These are phyloP conservation scores for Prosopocoilus inquinatus DNA, from an alignment of 2,888 invertebrate genomes.

Conservation along the genomic window DNA sequence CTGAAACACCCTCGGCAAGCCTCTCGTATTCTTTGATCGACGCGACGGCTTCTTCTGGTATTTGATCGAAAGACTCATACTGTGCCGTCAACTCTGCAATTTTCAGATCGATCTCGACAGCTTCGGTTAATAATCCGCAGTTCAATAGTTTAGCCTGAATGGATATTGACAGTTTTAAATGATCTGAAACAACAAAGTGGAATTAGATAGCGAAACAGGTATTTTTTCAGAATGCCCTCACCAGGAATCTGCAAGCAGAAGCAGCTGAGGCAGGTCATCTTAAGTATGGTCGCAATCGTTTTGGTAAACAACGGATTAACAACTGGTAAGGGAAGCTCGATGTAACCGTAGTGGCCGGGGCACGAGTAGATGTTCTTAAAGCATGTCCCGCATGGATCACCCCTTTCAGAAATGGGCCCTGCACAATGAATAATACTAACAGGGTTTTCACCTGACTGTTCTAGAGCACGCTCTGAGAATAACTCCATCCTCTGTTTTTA, in stretches of 20 bases:
- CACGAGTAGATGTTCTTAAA: conserved; percentile 65
- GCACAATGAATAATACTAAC: neutral
- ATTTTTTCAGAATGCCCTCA: conserved; percentile 33
- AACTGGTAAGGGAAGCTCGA: conserved; percentile 83
- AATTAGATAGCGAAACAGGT: neutral
- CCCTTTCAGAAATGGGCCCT: conserved; percentile 61
- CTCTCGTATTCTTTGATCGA: conserved; percentile 39
- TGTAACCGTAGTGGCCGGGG: conserved; percentile 93
- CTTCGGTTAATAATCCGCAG: conserved; percentile 69
- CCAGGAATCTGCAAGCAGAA: conserved; percentile 65
- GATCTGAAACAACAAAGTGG: conserved; percentile 38
- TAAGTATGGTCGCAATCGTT: conserved; percentile 65
- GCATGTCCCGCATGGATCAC: conserved; percentile 81
- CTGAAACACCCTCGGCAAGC: conserved; percentile 31
- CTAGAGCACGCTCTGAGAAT: too few species aligned
- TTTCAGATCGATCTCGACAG: conserved; percentile 58
- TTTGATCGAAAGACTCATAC: conserved; percentile 34
- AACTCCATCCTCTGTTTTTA: too few species aligned
- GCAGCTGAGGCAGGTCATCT: conserved; percentile 70
- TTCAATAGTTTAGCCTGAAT: conserved; percentile 72
- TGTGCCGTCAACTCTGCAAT: conserved; percentile 32
- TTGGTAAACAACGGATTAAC: conserved; percentile 89
- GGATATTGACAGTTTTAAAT: conserved; percentile 49
- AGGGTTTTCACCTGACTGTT: too few species aligned
- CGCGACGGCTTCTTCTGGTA: conserved; percentile 32